A percentile compares a stretch with the other conserved stretches of the same genome.
phyloP scores from a whole-genome alignment of 1,140 invertebrate genomes.

The Maconellicoccus hirsutus region DNA sequence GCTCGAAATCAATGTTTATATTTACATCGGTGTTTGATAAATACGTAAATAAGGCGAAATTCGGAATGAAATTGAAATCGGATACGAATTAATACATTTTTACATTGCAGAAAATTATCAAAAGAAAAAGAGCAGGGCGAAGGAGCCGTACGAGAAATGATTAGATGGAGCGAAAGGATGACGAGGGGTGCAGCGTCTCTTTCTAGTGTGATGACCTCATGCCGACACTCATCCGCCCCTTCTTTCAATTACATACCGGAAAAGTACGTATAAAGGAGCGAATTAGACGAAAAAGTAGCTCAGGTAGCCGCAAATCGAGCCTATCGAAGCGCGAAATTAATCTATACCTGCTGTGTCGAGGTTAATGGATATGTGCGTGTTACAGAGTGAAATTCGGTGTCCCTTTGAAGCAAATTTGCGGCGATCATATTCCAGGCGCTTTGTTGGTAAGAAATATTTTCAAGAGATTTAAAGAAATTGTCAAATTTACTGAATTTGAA shows the following conservation, averaged over 20 bases:
- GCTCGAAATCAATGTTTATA: too few relatives aligned
- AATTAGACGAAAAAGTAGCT: neutral
- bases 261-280: constrained; percentile 50
- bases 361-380: too few relatives aligned
- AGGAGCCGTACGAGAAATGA: constrained; percentile 46
- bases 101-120: neutral
- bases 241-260: constrained; percentile 64
- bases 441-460: constrained; percentile 71
- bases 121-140: constrained; percentile 16
- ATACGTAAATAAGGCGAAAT: too few relatives aligned
- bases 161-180: constrained; percentile 80
- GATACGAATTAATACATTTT: neutral
- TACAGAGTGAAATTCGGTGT: constrained; percentile 80
- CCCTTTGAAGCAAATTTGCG: constrained; percentile 78
- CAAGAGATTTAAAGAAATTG: constrained; percentile 24
- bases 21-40: too few relatives aligned
- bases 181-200: constrained; percentile 74
- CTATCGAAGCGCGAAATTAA: too few relatives aligned
- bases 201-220: constrained; percentile 78
- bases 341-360: too few relatives aligned
- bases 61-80: too few relatives aligned
- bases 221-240: constrained; percentile 58
- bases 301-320: too few relatives aligned
- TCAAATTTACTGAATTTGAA: constrained; percentile 19
- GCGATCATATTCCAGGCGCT: constrained; percentile 83